Evolutionary conservation across 2,113 vertebrate species (phyloP).

Genomic region (Connochaetes taurinus): DNA sequence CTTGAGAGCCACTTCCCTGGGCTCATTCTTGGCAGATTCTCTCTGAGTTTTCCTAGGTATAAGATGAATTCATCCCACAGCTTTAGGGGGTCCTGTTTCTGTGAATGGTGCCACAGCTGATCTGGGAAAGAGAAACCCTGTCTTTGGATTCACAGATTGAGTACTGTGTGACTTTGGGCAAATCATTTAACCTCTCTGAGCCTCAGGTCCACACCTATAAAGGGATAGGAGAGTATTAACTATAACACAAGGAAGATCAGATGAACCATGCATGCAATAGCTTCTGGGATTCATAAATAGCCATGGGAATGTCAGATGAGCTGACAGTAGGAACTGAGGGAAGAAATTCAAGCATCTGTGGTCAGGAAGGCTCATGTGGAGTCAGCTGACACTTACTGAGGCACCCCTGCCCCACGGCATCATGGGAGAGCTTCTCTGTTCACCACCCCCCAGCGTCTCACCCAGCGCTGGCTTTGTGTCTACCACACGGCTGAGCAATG

Average conservation of each 20-base stretch:
- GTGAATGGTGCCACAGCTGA: background rate
- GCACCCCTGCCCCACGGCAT: accelerated
- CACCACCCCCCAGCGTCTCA: no score
- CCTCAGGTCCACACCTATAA: background rate
- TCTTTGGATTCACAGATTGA: background rate
- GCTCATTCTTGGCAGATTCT: background rate
- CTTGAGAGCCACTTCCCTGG: background rate
- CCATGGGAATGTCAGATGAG: background rate
- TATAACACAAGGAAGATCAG: background rate
- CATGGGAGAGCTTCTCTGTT: background rate
- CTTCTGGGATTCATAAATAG: background rate
- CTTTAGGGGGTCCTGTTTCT: background rate
- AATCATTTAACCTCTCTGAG: background rate
- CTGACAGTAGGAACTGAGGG: background rate
- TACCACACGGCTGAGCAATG: accelerated
- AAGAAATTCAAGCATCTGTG: background rate
- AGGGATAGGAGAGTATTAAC: background rate
- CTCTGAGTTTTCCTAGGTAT: background rate
- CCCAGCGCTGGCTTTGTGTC: background rate
- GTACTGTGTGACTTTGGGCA: background rate
- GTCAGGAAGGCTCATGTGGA: background rate
- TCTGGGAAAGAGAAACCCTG: background rate
- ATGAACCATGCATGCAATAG: background rate
- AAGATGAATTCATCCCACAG: background rate
- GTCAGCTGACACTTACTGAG: background rate